Conservation (phyloP, 1,140 invertebrate species). For the Diplogasteroides magnus region DNA sequence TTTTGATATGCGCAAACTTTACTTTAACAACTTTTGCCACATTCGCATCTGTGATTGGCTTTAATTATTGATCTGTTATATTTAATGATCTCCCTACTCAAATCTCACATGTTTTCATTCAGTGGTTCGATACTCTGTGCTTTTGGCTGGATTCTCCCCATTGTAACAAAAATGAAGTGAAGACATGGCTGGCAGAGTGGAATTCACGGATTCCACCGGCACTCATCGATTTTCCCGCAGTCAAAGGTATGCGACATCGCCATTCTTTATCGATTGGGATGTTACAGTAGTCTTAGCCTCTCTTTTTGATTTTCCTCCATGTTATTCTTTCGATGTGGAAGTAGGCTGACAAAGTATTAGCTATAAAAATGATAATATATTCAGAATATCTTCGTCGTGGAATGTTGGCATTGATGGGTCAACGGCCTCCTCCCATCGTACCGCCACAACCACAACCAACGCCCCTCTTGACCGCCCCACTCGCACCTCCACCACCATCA, state of each 20-base stretch:
- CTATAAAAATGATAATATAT: constrained; percentile 6
- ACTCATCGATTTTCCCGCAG: constrained; percentile 20
- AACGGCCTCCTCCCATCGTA: not conserved
- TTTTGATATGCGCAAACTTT: no score
- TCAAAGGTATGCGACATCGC: constrained; percentile 33
- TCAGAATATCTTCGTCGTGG: constrained; percentile 11
- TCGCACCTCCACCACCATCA: not conserved
- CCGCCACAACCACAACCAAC: not conserved
- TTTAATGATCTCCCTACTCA: no score
- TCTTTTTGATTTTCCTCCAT: no score
- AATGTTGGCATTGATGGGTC: not conserved
- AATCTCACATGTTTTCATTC: no score
- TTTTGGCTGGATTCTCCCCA: constrained; percentile 33
- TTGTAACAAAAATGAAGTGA: constrained; percentile 27
- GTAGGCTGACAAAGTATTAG: no score
- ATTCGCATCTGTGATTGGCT: no score
- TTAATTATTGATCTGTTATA: no score
- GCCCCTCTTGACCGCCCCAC: not conserved
- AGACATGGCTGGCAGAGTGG: constrained; percentile 42
- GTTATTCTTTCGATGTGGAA: no score
- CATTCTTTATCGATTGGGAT: no score
- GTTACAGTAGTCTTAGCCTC: no score
- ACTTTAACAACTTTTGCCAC: no score
- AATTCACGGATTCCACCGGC: constrained; percentile 31
- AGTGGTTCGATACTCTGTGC: constrained; percentile 37